Evolutionary conservation across 2,113 vertebrate genomes (phyloP).

Genomic region (Actenoides lindsayi): DNA sequence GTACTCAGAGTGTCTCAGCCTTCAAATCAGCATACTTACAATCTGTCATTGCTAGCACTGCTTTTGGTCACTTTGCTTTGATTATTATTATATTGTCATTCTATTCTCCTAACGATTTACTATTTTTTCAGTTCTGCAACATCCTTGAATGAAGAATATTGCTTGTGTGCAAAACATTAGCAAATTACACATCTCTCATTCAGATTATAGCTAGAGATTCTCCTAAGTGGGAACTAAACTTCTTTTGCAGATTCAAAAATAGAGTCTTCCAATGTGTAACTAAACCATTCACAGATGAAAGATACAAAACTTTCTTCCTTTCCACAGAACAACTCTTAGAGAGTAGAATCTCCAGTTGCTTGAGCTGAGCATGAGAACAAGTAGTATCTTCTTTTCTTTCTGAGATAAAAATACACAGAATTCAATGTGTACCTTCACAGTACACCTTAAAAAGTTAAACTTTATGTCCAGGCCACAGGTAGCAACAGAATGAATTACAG

Average conservation of each 20-base stretch:
- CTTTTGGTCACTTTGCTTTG: background rate
- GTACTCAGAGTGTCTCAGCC: background rate
- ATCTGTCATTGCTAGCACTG: background rate
- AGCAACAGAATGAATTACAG: background rate
- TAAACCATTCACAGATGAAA: background rate
- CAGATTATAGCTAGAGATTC: background rate
- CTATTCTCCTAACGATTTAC: background rate
- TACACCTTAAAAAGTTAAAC: background rate
- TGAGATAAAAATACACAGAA: background rate
- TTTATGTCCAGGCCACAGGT: background rate
- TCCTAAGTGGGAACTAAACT: background rate
- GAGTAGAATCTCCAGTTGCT: background rate
- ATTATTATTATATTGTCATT: background rate
- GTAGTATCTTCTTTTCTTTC: background rate
- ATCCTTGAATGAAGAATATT: background rate
- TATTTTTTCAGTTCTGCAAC: background rate
- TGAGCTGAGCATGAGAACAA: background rate
- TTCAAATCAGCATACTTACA: background rate
- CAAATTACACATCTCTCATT: background rate
- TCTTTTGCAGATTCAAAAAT: background rate
- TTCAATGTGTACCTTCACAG: background rate
- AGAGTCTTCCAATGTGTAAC: background rate
- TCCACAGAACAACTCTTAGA: background rate
- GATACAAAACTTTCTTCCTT: background rate
- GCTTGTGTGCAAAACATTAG: background rate